Evolutionary conservation across 2,888 invertebrate genomes (phyloP), one percentile per base, ranked within the genome.

Genomic region (Hypolimnas misippus): DNA sequence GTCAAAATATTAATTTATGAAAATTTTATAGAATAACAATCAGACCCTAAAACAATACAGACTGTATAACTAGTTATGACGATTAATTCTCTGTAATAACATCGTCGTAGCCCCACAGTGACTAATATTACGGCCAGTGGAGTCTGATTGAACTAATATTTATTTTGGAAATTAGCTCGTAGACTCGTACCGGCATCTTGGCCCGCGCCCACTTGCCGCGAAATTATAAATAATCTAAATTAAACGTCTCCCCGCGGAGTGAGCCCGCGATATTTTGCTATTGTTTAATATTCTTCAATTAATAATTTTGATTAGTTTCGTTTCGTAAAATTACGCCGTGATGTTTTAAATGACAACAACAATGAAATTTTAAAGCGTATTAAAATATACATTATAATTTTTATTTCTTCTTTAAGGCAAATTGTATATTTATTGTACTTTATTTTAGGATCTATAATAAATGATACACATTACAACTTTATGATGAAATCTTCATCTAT

Each of bases 111-210:
- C 50, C 42, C 61, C 65, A 70, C 66, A 67, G 65, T 67, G 71
- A 67, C 68, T 73, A 61, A 57, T 63, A 67, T 69, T 64, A 50
- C 33, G 63, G 64, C 64, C 72, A 69, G 66, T 65, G 67, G 68
- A 67, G 73, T 79, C 76, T 82, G 87, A 88, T 89, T 87, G 86
- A 82, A 79, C 84, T 71, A 92, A 92, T 92, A 91, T 92, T 92
- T 91, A 91, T 92, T 87, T 87, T 89, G 82, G 80, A 91, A 91
- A 92, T 92, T 91, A 91, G 84, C 85, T 83, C 78, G 80, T 82
- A 42, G 42, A 79, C 56, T 25, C 80, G 42, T 76, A 79, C 78
- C 82, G 78, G 74, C 79, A 77, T 79, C 80, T 77, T 76, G 77
- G 77, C 74, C 76, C 76, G 71, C 71, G 76, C 76, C 76, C 71